These are phyloP conservation scores for Eretmocerus hayati DNA, from an alignment of 2,888 invertebrate species.

Conservation along the genomic window DNA sequence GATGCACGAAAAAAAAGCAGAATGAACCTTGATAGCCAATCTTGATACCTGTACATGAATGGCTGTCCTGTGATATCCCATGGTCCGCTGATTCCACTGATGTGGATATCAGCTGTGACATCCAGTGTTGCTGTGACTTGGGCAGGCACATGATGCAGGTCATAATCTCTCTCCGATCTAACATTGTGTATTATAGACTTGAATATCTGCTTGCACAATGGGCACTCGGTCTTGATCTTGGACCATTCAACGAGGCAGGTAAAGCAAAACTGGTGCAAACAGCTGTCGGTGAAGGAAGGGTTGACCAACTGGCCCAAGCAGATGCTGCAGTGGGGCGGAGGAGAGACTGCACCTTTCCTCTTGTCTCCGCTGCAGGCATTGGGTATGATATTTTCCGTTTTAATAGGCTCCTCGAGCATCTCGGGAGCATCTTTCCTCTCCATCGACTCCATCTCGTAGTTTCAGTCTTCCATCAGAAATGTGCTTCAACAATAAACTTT, in stretches of 20 bases:
- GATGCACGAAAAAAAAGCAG: too few relatives aligned
- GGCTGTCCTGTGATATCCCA: conserved; percentile 13
- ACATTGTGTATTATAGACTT: conserved; percentile 90
- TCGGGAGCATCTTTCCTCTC: conserved; percentile 24
- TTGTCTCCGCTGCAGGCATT: conserved; percentile 51
- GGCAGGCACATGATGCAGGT: conserved; percentile 61
- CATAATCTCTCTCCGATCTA: conserved; percentile 78
- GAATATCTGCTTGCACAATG: conserved; percentile 88
- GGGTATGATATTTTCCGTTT: conserved; percentile 38
- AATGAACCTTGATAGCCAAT: too few relatives aligned
- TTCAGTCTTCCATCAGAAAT: too few relatives aligned
- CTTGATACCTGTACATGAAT: conserved; percentile 29
- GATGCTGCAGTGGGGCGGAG: conserved; percentile 87
- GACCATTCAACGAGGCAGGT: conserved; percentile 90
- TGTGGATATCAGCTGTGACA: conserved; percentile 28
- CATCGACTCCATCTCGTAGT: conserved; percentile 30
- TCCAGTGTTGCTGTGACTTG: conserved; percentile 37
- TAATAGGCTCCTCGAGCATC: conserved; percentile 34
- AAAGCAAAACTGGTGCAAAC: conserved; percentile 91
- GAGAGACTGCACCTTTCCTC: conserved; percentile 51
- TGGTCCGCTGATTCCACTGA: conserved; percentile 22
- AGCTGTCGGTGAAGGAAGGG: conserved; percentile 86
- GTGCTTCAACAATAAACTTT: too few relatives aligned
- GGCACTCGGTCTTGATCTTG: conserved; percentile 89
- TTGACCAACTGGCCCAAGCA: conserved; percentile 81